Percentiles rank a stretch among this genome's conserved stretches.
These are phyloP conservation scores for Egretta garzetta DNA, from an alignment of 2,113 vertebrate species.

Conservation along the genomic window DNA sequence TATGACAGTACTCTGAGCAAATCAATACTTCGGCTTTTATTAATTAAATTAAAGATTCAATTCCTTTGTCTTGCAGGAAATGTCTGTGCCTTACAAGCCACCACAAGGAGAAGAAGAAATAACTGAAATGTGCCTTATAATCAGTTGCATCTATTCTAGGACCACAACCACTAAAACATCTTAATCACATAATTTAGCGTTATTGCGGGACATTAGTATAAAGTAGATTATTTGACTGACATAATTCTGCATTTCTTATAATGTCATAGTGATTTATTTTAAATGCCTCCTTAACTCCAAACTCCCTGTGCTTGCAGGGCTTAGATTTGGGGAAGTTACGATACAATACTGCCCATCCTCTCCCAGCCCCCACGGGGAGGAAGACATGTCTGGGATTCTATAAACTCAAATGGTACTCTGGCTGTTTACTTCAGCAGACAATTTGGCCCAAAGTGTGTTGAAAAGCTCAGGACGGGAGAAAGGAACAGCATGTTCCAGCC, in stretches of 20 bases:
- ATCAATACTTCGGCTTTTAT: constrained; percentile 29
- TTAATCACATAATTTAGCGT: background rate
- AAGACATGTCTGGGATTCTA: background rate
- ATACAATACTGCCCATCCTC: background rate
- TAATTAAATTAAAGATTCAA: constrained; percentile 26
- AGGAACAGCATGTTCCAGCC: constrained; percentile 56
- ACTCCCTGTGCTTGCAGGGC: background rate
- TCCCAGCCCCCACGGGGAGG: background rate
- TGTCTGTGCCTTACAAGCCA: background rate
- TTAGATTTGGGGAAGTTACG: background rate
- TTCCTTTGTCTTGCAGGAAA: constrained; percentile 3
- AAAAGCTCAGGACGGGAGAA: constrained; percentile 30
- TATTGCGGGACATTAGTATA: background rate
- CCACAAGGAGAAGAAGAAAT: background rate
- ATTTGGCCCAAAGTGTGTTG: background rate
- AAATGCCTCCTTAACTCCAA: background rate
- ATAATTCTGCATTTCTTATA: background rate
- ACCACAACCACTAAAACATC: background rate
- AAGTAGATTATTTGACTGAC: background rate
- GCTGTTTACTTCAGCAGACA: constrained; percentile 29
- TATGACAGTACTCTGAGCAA: background rate
- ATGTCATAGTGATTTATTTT: background rate
- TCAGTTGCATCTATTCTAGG: background rate
- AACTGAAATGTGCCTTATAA: background rate
- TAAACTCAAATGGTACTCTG: background rate